Conservation (phyloP, 37 sponge, comb jelly and placozoan species). For the Geodia barretti region DNA sequence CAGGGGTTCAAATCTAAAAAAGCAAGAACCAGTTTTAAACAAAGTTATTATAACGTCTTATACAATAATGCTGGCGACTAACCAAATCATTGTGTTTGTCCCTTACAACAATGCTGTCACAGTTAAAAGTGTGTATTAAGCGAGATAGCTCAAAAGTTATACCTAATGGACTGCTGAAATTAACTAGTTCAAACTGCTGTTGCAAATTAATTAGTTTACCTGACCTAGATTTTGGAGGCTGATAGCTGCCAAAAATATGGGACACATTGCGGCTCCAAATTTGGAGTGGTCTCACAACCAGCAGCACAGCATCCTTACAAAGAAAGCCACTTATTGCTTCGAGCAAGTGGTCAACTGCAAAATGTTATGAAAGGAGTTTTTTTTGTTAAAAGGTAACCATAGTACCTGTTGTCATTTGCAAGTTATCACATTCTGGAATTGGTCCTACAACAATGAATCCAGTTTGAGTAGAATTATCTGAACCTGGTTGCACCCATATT, state of each 20-base stretch:
- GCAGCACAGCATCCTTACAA: neutral
- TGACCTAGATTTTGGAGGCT: neutral
- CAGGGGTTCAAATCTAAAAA: neutral
- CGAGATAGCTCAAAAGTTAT: neutral
- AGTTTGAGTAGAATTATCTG: neutral
- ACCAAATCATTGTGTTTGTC: no score
- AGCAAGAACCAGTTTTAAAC: neutral
- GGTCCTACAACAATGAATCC: neutral
- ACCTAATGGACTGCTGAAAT: neutral
- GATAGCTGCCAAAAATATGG: neutral
- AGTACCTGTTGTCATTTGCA: neutral
- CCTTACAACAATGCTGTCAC: no score
- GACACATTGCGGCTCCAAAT: neutral
- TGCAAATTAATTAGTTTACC: no score
- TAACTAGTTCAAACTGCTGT: neutral
- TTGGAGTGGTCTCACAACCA: neutral
- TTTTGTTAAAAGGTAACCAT: neutral
- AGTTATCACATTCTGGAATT: neutral
- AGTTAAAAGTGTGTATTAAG: no score
- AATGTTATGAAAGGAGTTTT: neutral
- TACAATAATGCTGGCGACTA: no score
- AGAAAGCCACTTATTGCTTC: neutral
- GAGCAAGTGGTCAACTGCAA: neutral
- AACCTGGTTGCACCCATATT: neutral
- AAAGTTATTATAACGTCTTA: neutral